These are phyloP conservation scores for Phenganax subtilis DNA, from an alignment of 92 coral and sea anemone genomes.

Conservation along the genomic window DNA sequence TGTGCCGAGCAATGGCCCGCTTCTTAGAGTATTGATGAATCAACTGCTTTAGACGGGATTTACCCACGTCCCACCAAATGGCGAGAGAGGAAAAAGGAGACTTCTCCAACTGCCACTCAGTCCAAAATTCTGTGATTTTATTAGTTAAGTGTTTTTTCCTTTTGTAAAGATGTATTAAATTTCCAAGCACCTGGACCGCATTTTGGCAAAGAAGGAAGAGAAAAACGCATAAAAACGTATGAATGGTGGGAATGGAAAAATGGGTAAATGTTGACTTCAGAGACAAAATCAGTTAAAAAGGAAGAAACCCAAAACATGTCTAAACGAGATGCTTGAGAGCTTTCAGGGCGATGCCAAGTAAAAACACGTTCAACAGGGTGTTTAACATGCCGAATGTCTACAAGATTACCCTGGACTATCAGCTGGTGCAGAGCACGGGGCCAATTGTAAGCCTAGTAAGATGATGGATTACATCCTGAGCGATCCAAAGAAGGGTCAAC, in stretches of 20 bases:
- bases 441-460: slow-evolving; percentile 23
- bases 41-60: background rate
- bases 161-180: background rate
- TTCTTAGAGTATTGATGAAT: background rate
- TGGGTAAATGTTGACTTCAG: background rate
- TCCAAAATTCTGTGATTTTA: background rate
- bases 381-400: background rate
- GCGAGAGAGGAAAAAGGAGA: background rate
- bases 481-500: background rate
- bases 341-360: slow-evolving; percentile 2
- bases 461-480: background rate
- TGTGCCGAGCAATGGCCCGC: background rate
- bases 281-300: background rate
- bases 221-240: background rate
- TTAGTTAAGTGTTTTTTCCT: background rate
- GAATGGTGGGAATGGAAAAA: slow-evolving; percentile 3
- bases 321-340: background rate
- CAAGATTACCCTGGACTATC: background rate
- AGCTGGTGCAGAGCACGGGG: background rate
- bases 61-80: slow-evolving; percentile 20
- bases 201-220: background rate
- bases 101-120: background rate
- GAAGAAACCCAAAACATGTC: slow-evolving; percentile 11
- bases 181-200: slow-evolving; percentile 13
- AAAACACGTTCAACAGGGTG: background rate